Base-by-base conservation (phyloP, 2,888 invertebrate genomes). In the Chymomyza caudatula region DNA sequence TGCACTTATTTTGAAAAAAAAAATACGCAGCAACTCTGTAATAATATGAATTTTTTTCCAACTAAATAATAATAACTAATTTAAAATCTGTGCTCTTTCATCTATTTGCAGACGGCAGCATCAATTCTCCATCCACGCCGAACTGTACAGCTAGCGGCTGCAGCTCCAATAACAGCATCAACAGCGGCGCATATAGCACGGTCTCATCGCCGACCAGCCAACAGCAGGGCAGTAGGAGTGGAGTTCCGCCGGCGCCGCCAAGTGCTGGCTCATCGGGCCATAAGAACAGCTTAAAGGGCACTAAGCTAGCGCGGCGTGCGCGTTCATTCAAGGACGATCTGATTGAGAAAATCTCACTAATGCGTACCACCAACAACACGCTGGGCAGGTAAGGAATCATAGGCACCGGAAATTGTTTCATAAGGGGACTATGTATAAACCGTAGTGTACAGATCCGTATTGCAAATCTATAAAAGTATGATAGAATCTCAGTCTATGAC, bases 291-390 rank as follows among this genome's bases (percentile, higher is more conserved):
- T 91, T 94, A 90, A 95, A 95, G 88, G 95, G 96, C 88, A 96
- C 95, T 78, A 96, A 96, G 91, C 92, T 97, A 91, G 96, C 96
- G 66, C 92, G 96, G 77, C 93, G 97, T 76, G 97, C 97, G 73
- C 94, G 96, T 82, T 96, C 96, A 75, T 97, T 97, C 92, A 97
- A 97, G 92, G 96, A 97, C 93, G 97, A 97, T 91, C 93, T 97
- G 88, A 93, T 97, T 89, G 96, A 96, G 91, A 96, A 96, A 91
- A 94, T 97, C 90, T 96, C 95, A 78, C 95, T 96, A 91, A 96
- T 97, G 94, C 94, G 96, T 78, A 96, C 96, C 75, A 96, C 96
- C 60, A 91, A 91, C 59, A 93, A 91, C 79, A 91, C 88, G 44
- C 83, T 85, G 82, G 93, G 92, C 58, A 88, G 88, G 88, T 89